These are phyloP conservation scores for Orius laevigatus DNA, from an alignment of 1,140 invertebrate species.

Conservation along the genomic window DNA sequence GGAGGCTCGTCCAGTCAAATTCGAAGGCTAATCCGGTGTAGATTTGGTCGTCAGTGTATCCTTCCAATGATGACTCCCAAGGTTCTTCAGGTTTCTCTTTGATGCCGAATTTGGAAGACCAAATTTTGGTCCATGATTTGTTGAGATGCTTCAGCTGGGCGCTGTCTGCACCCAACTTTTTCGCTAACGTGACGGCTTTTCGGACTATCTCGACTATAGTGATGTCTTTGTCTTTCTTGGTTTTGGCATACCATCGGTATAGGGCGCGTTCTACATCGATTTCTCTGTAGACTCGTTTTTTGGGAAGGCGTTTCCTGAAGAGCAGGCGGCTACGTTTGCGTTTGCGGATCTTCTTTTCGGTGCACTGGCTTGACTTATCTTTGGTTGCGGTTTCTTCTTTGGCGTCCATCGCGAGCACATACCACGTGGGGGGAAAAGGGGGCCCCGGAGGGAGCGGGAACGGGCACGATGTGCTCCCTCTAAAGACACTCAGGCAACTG, in stretches of 20 bases:
- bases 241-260: constrained; percentile 22
- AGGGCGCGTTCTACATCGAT: constrained; percentile 21
- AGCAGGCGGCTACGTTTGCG: background rate
- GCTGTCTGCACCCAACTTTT: constrained; percentile 16
- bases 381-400: background rate
- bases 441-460: constrained; percentile 6
- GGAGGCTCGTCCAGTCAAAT: constrained; percentile 32
- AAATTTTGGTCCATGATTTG: constrained; percentile 18
- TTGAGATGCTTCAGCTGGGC: constrained; percentile 10
- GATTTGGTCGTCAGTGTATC: constrained; percentile 29
- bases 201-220: constrained; percentile 15
- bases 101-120: constrained; percentile 19
- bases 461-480: constrained; percentile 16
- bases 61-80: constrained; percentile 2
- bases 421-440: too few relatives aligned
- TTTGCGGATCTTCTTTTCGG: constrained; percentile 3
- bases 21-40: constrained; percentile 31
- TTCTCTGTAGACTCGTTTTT: constrained; percentile 16
- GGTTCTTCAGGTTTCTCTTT: background rate
- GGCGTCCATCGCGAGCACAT: background rate
- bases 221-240: background rate
- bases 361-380: constrained; percentile 12
- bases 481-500: constrained; percentile 20
- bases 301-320: background rate
- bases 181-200: constrained; percentile 18